Base-by-base conservation (phyloP, 2,797 vertebrate genomes). In the Betta splendens region DNA sequence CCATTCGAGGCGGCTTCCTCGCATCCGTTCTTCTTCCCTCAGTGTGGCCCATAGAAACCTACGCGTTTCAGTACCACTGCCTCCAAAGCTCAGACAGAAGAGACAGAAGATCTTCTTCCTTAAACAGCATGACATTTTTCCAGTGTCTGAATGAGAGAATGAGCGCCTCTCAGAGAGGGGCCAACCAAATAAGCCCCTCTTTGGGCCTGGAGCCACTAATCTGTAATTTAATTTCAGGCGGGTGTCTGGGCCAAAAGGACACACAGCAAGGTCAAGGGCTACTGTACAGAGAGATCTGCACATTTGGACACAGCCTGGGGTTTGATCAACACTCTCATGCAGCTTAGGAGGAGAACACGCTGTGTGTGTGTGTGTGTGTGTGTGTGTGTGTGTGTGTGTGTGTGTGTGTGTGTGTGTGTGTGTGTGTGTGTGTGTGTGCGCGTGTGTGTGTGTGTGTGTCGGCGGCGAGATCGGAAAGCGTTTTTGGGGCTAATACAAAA, bases 221-320 rank as follows among this genome's bases (percentile, higher is more conserved):
- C 86, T 89, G 84, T 90, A 73, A 89, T 89, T 88, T 90, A 84
- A 89, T 90, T 91, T 90, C 85, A 86, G 71, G 59, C 60, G 73
- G 84, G 85, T 77, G 75, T 88, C 83, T 75, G 78, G 84, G 70
- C 79, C 83, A 78, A 31, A 64, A 80, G 85, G 87, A 89, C 75
- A 68, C 75, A 51, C 45, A 40, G 78, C 80, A 85, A 85, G 81
- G 84, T 84, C 85, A 85, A 83, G 82, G 77, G 85, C 77, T 80
- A 87, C 81, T 81, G 83, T 81, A 83, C 75, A 65, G 64, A 81
- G 55, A 80, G 64, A 80, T 81, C 79, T 68, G 63, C 21, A 32
- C 69, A 63, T 81, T 80, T 85, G 73, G 75, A 75, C 81, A 77
- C 62, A 79, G 82, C 72, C 81, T 49, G 60, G 54, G 80, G 80